Conservation (phyloP, 2,797 vertebrate genomes). For the Halcyon smyrnensis region DNA sequence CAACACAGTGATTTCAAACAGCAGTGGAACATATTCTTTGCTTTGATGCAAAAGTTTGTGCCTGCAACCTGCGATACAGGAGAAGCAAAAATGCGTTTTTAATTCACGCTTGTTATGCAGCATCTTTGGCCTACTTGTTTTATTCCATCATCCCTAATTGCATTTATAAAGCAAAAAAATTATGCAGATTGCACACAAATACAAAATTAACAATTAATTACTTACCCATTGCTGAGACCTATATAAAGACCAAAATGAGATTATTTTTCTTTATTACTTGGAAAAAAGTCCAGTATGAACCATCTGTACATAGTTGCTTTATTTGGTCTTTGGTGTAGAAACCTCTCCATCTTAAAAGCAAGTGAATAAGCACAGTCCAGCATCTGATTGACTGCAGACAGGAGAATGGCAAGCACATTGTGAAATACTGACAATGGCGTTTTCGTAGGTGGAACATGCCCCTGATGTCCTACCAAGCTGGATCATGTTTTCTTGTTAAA, state of each 20-base stretch:
- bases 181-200: slow-evolving; percentile 37
- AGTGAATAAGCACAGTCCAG: background rate
- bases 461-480: background rate
- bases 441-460: background rate
- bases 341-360: background rate
- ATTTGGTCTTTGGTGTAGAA: background rate
- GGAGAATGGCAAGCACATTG: background rate
- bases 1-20: background rate
- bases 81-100: background rate
- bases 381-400: background rate
- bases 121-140: background rate
- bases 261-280: background rate
- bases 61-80: background rate
- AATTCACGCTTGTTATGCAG: background rate
- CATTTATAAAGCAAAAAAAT: slow-evolving; percentile 43
- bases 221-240: slow-evolving; percentile 39
- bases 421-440: background rate
- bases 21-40: slow-evolving; percentile 9
- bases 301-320: background rate
- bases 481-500: slow-evolving; percentile 34
- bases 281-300: background rate
- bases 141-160: slow-evolving; percentile 29
- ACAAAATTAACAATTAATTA: slow-evolving; percentile 69
- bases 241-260: slow-evolving; percentile 29
- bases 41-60: slow-evolving; percentile 30